phyloP scores from a whole-genome alignment of 2,888 invertebrate species.

The Cephonodes hylas region DNA sequence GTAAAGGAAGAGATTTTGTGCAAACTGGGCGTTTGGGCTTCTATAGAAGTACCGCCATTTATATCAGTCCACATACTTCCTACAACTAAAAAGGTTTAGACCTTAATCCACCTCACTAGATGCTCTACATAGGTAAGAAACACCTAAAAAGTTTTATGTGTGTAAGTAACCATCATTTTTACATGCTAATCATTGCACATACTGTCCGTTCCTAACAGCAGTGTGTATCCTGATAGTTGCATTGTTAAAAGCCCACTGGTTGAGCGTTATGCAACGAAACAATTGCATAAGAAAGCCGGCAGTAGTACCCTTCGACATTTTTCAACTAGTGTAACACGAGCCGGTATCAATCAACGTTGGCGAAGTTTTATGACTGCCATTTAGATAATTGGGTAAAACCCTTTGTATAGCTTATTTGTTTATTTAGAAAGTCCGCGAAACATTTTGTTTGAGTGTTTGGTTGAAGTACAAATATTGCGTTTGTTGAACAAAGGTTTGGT shows the following conservation, averaged over 20 bases:
- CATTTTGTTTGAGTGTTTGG: neutral
- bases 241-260: conserved; percentile 37
- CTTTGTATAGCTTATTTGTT: neutral
- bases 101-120: no score
- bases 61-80: no score
- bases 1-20: no score
- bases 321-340: neutral
- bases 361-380: neutral
- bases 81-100: no score
- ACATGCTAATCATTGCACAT: neutral
- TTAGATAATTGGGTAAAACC: neutral
- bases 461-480: no score
- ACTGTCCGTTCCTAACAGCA: neutral
- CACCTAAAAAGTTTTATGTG: no score
- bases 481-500: neutral
- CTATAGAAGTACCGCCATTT: no score
- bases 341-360: neutral
- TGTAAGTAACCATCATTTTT: no score
- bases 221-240: conserved; percentile 28
- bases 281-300: conserved; percentile 47
- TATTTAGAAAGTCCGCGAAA: neutral
- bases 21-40: no score
- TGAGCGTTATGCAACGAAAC: conserved; percentile 45
- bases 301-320: neutral
- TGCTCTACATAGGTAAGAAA: no score